These are phyloP conservation scores for Aphaenogaster floridana DNA, from an alignment of 1,140 invertebrate genomes.

Conservation along the genomic window DNA sequence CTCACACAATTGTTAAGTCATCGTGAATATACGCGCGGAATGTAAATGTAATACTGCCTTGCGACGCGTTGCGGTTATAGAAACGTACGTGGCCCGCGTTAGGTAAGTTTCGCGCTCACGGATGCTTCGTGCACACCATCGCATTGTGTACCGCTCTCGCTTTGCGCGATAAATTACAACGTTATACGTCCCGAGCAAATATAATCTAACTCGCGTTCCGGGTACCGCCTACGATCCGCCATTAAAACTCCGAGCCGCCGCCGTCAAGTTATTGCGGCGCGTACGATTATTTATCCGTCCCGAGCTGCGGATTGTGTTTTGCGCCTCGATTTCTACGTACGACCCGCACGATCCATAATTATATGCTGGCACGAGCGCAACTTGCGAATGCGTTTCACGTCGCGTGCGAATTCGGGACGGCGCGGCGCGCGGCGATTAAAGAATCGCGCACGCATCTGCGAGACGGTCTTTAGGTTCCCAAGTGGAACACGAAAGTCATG, in stretches of 20 bases:
- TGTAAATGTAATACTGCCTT: conserved; percentile 21
- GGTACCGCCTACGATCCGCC: conserved; percentile 40
- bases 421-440: conserved; percentile 29
- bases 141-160: conserved; percentile 18
- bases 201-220: conserved; percentile 44
- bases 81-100: conserved; percentile 5
- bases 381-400: conserved; percentile 6
- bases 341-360: conserved; percentile 36
- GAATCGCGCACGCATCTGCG: not conserved
- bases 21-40: conserved; percentile 33
- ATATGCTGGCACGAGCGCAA: conserved; percentile 27
- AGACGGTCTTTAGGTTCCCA: too few species aligned
- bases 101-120: conserved; percentile 12
- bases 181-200: conserved; percentile 29
- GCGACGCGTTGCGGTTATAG: conserved; percentile 6
- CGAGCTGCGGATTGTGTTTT: conserved; percentile 46
- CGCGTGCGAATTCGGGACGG: not conserved
- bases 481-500: too few species aligned
- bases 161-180: conserved; percentile 48
- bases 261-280: conserved; percentile 32
- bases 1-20: conserved; percentile 40
- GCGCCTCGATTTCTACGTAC: conserved; percentile 15
- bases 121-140: not conserved
- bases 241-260: conserved; percentile 38
- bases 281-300: conserved; percentile 48